phyloP scores from a whole-genome alignment of 2,113 vertebrate species.

The Motacilla alba region DNA sequence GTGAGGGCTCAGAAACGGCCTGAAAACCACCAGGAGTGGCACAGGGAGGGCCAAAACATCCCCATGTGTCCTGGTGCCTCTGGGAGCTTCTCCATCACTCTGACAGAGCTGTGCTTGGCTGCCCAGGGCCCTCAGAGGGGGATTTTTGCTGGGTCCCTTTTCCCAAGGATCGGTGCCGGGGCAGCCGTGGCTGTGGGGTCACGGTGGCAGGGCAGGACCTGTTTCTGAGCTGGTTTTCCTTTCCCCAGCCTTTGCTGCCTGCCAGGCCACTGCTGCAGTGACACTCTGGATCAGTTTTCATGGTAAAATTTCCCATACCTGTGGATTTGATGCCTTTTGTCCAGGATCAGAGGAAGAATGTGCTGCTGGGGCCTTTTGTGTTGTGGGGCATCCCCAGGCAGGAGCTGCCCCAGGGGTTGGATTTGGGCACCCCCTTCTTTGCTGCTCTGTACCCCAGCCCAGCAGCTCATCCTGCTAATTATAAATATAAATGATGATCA shows the following conservation, averaged over 20 bases:
- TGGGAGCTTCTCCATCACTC: not conserved
- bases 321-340: not conserved
- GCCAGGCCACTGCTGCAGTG: not conserved
- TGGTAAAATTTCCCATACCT: not conserved
- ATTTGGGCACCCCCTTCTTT: not conserved
- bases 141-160: not conserved
- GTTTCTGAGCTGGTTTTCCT: not conserved
- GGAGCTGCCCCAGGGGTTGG: not conserved
- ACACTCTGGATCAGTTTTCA: fast-evolving
- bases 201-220: not conserved
- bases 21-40: not conserved
- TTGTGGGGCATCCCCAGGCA: not conserved
- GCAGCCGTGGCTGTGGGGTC: not conserved
- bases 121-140: not conserved
- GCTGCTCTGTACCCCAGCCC: not conserved
- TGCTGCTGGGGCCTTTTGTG: not conserved
- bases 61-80: not conserved
- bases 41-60: not conserved
- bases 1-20: not conserved
- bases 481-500: not conserved
- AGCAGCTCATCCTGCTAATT: not conserved
- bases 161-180: not conserved
- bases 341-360: not conserved
- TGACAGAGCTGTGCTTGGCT: not conserved
- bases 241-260: not conserved